Base-by-base conservation (phyloP, 2,888 invertebrate species). In the Piscicola geometra region DNA sequence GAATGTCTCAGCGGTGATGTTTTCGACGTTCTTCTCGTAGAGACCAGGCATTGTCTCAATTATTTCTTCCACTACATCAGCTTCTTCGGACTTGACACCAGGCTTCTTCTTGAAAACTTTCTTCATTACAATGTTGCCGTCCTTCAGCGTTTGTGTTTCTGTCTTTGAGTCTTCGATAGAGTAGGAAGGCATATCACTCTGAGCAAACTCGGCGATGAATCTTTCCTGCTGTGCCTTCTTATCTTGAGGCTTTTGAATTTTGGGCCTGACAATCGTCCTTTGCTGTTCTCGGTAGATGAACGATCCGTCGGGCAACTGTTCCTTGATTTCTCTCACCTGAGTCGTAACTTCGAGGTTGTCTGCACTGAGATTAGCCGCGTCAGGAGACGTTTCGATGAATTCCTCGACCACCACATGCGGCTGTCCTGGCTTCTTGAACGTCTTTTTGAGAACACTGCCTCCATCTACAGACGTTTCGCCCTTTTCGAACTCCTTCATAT, bases 11-110 rank as follows among this genome's bases (percentile, higher is more conserved):
- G 50, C 52, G 5, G 36, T 72, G 25, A 72, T 25, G 32, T 56
- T 25, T 21, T 56, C 32, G 18, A 35, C 64, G 32, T 25, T 60
- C 15, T 32, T 72, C 25, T 72, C 72, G 36, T 72, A 56, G n/a
- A 72, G 21, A 33, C 60, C 72, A 3, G 72, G 33, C 1, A 33
- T 52, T 1, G 64, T 72, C 32, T 72, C 72, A 1, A 72, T 28
- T 1, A 72, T 32, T 35, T 72, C 72, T 72, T 72, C 72, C 5
- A 72, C 35, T 1, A 56, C 64, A 56, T 72, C 72, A 3, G 72
- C 60, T n/a, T 72, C 60, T 12, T 18, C 32, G 25, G 50, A 33
- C 3, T 56, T 52, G 21, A 50, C n/a, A 1, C 72, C 72, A 15
- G 52, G 15, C 3, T 41, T 25, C 32, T 72, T 72, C 35, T 72